phyloP scores from a whole-genome alignment of 2,797 vertebrate genomes.

The Sphaeramia orbicularis region DNA sequence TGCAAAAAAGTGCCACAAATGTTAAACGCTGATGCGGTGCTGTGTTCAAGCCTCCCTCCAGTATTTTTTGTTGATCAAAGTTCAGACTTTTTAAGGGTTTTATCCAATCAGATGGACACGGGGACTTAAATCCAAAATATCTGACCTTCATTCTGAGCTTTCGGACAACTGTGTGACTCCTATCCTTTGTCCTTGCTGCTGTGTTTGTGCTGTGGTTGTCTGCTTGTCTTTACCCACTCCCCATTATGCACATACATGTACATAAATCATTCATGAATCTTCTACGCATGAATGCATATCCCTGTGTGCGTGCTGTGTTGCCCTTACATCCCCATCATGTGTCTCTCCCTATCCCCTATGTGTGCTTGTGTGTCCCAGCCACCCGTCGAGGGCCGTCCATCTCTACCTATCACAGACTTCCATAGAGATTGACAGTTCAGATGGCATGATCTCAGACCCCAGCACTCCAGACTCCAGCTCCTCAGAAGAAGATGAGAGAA shows the following conservation, averaged over 20 bases:
- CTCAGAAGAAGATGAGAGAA: slow-evolving; percentile 60
- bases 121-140: slow-evolving; percentile 20
- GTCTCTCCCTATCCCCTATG: slow-evolving; percentile 33
- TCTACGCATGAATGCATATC: slow-evolving; percentile 50
- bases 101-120: slow-evolving; percentile 24
- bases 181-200: slow-evolving; percentile 52
- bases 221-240: slow-evolving; percentile 42
- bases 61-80: slow-evolving; percentile 5
- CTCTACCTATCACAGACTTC: slow-evolving; percentile 72
- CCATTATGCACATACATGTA: slow-evolving; percentile 26
- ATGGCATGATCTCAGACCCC: slow-evolving; percentile 76
- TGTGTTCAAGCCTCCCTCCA: no score
- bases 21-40: no score
- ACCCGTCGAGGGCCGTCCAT: slow-evolving; percentile 65
- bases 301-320: slow-evolving; percentile 11
- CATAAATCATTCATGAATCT: slow-evolving; percentile 52
- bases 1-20: slow-evolving; percentile 28
- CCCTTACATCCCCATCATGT: slow-evolving; percentile 28
- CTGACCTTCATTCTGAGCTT: slow-evolving; percentile 12
- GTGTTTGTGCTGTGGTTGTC: slow-evolving; percentile 43
- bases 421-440: slow-evolving; percentile 79
- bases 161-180: slow-evolving; percentile 33
- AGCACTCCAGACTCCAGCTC: slow-evolving; percentile 73
- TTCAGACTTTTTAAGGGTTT: slow-evolving; percentile 26
- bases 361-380: slow-evolving; percentile 59